These are phyloP conservation scores for Sericinus montela DNA, from an alignment of 2,888 invertebrate species.

Conservation along the genomic window DNA sequence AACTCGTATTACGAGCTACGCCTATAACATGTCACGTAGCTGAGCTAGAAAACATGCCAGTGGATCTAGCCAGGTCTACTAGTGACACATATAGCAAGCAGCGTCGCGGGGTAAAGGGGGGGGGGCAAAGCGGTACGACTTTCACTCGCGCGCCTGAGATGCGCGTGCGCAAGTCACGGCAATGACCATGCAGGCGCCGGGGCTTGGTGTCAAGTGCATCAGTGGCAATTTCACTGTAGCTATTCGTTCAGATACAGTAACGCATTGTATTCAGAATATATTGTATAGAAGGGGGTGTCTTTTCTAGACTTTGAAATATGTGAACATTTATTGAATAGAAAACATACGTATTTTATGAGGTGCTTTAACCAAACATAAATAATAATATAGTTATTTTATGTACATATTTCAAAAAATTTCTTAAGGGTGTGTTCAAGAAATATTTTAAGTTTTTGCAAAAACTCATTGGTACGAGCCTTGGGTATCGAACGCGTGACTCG, in stretches of 20 bases:
- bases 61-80: constrained; percentile 20
- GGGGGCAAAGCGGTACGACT: constrained; percentile 38
- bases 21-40: constrained; percentile 9
- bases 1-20: background rate
- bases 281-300: too few relatives aligned
- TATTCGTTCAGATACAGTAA: background rate
- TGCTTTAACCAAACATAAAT: too few relatives aligned
- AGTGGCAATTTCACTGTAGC: constrained; percentile 26
- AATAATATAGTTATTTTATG: too few relatives aligned
- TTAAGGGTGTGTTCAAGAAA: too few relatives aligned
- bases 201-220: constrained; percentile 56
- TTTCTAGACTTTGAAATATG: too few relatives aligned
- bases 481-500: too few relatives aligned
- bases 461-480: too few relatives aligned
- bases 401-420: too few relatives aligned
- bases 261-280: background rate
- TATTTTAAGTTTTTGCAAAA: too few relatives aligned
- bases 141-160: constrained; percentile 59
- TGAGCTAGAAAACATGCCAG: constrained; percentile 18
- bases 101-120: constrained; percentile 19
- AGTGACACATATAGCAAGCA: constrained; percentile 32
- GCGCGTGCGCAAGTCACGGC: constrained; percentile 37
- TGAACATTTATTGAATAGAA: too few relatives aligned
- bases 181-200: constrained; percentile 52
- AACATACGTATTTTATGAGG: too few relatives aligned